Base-by-base conservation (phyloP, 2,888 invertebrate genomes). In the Diachrysia chrysitis region DNA sequence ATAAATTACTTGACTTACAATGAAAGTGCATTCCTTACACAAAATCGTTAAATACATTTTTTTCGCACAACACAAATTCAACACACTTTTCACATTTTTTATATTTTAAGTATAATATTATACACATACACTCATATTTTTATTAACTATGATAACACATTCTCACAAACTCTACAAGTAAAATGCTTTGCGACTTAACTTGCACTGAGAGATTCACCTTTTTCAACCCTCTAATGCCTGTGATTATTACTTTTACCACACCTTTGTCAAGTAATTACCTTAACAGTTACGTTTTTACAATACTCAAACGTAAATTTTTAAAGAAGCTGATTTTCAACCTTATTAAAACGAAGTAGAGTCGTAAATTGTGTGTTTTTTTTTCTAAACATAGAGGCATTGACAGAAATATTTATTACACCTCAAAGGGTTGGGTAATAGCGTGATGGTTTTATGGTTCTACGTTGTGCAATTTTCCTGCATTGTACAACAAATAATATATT, bases 401-500 rank as follows among this genome's bases (percentile, higher is more conserved):
- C 89, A 89, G 89, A 80, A 83, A 88, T 89, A 92, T 93, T 93
- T 93, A 94, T 93, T 90, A 81, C 91, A 92, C 92, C 91, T 93
- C 87, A 94, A 94, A 94, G 95, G 94, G 93, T 94, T 94, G 90
- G 81, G 88, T 87, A 91, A 91, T 88, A 86, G 87, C 79, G 81
- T 89, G 89, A 94, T 93, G 91, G 92, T 91, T 94, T 94, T 94
- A 95, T 94, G 93, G 91, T 87, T 86, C 86, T 87, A 87, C 87
- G 88, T 93, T 93, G 91, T 91, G 93, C 93, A 94, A 93, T 94
- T 93, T 93, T 91, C 92, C 88, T 85, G 86, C 85, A 92, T 93
- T 94, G 91, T 93, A 76, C 69, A 63, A 79, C 68, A 77, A 74
- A 72, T 81, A 83, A 84, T 66, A 69, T 71, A 71, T 68, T 68